Evolutionary conservation across 2,888 invertebrate species (phyloP).

Genomic region (Tiliacea aurago): DNA sequence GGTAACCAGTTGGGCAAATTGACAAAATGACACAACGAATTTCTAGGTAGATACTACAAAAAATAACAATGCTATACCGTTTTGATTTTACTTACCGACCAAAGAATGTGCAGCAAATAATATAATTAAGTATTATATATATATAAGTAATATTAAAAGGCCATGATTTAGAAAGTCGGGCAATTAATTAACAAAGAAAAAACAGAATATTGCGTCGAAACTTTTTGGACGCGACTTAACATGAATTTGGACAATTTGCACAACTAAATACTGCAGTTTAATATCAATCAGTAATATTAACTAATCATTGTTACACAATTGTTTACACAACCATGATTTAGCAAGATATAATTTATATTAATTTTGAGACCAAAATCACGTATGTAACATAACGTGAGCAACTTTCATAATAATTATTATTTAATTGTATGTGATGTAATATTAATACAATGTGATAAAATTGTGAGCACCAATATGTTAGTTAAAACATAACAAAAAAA

Average conservation of each 20-base stretch:
- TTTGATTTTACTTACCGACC: neutral
- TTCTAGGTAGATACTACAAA: neutral
- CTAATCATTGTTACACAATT: conserved; percentile 20
- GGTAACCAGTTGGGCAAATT: conserved; percentile 59
- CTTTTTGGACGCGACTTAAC: conserved; percentile 28
- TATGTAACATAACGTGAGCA: conserved; percentile 60
- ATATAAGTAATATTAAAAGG: neutral
- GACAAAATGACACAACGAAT: conserved; percentile 41
- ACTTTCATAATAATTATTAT: conserved; percentile 19
- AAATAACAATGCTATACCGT: neutral
- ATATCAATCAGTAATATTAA: conserved; percentile 33
- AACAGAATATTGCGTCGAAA: no score
- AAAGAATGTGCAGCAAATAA: neutral
- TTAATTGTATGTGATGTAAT: conserved; percentile 39
- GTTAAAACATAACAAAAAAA: conserved; percentile 18
- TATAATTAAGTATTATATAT: neutral
- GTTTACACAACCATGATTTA: conserved; percentile 33
- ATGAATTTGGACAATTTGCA: conserved; percentile 13
- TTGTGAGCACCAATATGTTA: conserved; percentile 50
- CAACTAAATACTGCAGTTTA: conserved; percentile 29
- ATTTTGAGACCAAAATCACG: conserved; percentile 66
- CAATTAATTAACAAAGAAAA: neutral
- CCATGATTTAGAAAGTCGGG: neutral
- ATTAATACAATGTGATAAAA: conserved; percentile 15
- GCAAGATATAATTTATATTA: conserved; percentile 42